A percentile compares a stretch with the other conserved stretches of the same genome.
Conservation (phyloP, 2,113 vertebrate genomes). For the Nestor notabilis region DNA sequence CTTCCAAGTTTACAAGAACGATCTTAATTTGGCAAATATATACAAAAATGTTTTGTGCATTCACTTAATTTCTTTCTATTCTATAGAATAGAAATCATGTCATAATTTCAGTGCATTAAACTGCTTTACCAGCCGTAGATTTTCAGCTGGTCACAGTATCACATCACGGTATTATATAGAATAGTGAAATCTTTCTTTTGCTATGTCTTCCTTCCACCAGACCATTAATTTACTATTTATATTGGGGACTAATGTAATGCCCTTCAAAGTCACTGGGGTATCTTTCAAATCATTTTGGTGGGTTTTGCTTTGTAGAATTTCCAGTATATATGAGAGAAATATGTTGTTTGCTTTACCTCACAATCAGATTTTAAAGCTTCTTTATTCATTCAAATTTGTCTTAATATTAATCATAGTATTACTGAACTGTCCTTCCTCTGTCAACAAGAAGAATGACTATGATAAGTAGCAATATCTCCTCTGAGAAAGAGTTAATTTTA, state of each 20-base stretch:
- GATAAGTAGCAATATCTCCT: not conserved
- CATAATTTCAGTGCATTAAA: not conserved
- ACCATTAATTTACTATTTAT: not conserved
- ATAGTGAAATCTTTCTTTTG: not conserved
- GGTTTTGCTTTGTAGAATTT: not conserved
- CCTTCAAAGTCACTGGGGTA: not conserved
- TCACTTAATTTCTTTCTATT: not conserved
- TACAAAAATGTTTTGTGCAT: not conserved
- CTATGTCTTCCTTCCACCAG: not conserved
- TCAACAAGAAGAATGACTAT: not conserved
- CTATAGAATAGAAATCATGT: not conserved
- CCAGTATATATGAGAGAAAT: not conserved
- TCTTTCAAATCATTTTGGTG: not conserved
- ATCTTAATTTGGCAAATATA: not conserved
- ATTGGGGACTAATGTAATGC: not conserved
- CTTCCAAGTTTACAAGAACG: not conserved
- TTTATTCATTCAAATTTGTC: not conserved
- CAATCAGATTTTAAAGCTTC: not conserved
- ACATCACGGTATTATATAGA: not conserved
- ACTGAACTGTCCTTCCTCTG: not conserved
- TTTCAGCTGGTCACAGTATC: not conserved
- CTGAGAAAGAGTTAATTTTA: conserved; percentile 49
- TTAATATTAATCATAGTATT: not conserved
- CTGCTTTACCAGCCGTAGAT: not conserved
- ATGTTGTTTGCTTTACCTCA: not conserved